Evolutionary conservation across 2,797 vertebrate genomes (phyloP), one percentile per base, ranked within the genome.

Genomic region (Eulemur mongoz): DNA sequence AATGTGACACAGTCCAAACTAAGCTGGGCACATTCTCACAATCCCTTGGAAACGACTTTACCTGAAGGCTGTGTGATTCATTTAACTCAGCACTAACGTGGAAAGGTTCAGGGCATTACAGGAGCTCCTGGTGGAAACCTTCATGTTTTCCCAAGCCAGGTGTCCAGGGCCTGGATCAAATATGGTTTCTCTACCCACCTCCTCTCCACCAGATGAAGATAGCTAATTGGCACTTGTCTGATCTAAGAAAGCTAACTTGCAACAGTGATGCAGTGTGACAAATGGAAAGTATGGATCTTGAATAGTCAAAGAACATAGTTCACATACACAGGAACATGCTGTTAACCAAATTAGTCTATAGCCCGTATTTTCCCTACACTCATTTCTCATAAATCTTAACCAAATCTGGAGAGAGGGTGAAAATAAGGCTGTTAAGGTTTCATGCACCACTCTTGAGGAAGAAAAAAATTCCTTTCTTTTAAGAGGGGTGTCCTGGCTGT

Each of bases 11-110:
- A 57, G 0, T 67, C 38, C 94, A 94, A 95, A 92, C 11, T 54
- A 93, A 95, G 61, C 12, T 43, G 65, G 67, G n/a, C n/a, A 59
- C 4, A 0, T 57, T 79, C 27, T 90, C 84, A 61, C 14, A 85
- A 81, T 13, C 27, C 40, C 35, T 50, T 90, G 67, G 40, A 96
- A 97, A 85, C 17, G 25, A 92, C 50, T 93, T 90, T 83, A 89
- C 75, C 70, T 83, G 18, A 95, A 86, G 27, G 27, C n/a, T 92
- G 27, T 91, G 52, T 38, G 57, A 93, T 38, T 69, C 27, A 59
- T 17, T 88, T 1, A 20, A 94, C 43, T 80, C 79, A 40, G 89
- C 35, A 76, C 61, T 90, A 52, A n/a, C 0, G 30, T 48, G 54
- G 18, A 85, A 52, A 80, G 89, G 59, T 80, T 93, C 73, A 0